phyloP scores from a whole-genome alignment of 2,888 invertebrate genomes.

The Orthosia cruda region DNA sequence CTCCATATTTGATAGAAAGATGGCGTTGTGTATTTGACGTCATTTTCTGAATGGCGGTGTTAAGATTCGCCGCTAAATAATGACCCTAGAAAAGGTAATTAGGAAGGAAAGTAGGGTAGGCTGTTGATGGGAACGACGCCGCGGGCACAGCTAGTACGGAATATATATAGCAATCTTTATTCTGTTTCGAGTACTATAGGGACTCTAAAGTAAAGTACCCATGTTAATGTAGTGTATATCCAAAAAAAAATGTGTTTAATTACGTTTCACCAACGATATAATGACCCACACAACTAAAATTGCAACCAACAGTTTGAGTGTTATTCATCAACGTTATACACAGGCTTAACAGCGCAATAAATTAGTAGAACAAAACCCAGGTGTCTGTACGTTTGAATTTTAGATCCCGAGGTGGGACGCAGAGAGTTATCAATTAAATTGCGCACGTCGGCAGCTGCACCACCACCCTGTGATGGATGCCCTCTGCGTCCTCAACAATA shows the following conservation, averaged over 20 bases:
- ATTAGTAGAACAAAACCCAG: slow-evolving; percentile 63
- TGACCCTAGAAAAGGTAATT: too few relatives aligned
- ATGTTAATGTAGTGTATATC: too few relatives aligned
- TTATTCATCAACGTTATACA: slow-evolving; percentile 50
- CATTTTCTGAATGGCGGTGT: too few relatives aligned
- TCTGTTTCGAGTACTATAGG: too few relatives aligned
- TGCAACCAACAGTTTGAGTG: slow-evolving; percentile 39
- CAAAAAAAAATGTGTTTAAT: slow-evolving; percentile 28
- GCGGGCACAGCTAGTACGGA: too few relatives aligned
- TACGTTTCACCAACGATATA: slow-evolving; percentile 14
- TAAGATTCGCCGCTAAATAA: too few relatives aligned
- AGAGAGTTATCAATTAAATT: slow-evolving; percentile 73
- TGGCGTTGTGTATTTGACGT: too few relatives aligned
- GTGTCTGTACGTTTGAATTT: slow-evolving; percentile 63
- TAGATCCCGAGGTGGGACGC: slow-evolving; percentile 46
- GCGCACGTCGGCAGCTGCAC: slow-evolving; percentile 69
- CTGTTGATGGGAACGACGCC: too few relatives aligned
- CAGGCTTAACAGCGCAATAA: slow-evolving; percentile 52
- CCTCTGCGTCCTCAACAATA: slow-evolving; percentile 69
- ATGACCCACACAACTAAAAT: slow-evolving; percentile 7
- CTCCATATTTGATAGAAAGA: too few relatives aligned
- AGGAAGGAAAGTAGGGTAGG: too few relatives aligned
- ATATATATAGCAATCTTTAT: too few relatives aligned
- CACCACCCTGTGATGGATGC: slow-evolving; percentile 70
- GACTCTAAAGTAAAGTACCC: too few relatives aligned